Evolutionary conservation across 53 echinoderm and acorn worm genomes (phyloP).

Genomic region (Temnopleurus reevesii): DNA sequence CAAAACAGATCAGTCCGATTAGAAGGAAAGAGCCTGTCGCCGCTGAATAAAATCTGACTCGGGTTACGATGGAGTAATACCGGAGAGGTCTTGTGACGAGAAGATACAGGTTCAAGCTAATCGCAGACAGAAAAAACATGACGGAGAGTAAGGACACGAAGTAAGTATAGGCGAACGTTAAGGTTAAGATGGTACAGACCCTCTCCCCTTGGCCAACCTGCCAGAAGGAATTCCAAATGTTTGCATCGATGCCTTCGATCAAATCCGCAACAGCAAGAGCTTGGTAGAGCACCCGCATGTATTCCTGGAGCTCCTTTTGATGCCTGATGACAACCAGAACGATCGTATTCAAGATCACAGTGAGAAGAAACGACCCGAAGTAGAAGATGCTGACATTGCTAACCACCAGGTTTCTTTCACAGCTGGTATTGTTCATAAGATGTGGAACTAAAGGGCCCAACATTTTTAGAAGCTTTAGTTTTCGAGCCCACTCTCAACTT

Average conservation of each 20-base stretch:
- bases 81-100: neutral
- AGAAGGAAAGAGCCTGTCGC: neutral
- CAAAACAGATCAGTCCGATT: neutral
- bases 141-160: neutral
- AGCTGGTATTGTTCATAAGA: no score
- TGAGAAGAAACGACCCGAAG: no score
- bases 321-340: neutral
- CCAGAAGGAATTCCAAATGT: neutral
- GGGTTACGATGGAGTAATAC: neutral
- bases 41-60: neutral
- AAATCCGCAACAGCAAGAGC: neutral
- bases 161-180: neutral
- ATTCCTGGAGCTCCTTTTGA: neutral
- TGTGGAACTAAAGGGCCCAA: no score
- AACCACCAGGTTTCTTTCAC: no score
- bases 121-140: neutral
- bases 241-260: neutral
- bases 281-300: neutral
- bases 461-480: no score
- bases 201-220: neutral
- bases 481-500: no score
- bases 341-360: no score
- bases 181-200: neutral
- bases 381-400: no score
- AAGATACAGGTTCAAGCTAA: neutral